Evolutionary conservation across 2,113 vertebrate species (phyloP), one percentile per base, ranked within the genome.

Genomic region (Ammospiza nelsoni): DNA sequence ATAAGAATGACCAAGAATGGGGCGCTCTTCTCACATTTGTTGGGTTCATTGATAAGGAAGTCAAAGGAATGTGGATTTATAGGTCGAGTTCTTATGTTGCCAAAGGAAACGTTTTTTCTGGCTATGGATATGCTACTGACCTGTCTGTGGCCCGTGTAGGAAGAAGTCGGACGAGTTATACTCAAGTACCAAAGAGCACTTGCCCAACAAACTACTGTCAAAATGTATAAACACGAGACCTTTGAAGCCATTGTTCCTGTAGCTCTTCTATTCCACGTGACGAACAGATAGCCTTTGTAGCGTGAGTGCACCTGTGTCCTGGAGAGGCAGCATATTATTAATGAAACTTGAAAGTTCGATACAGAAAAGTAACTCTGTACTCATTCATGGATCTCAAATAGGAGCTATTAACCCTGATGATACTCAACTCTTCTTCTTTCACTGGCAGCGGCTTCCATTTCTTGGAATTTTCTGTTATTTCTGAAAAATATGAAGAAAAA

Each of bases 191-290:
- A 99, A 75, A 99, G 98, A 94, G 99, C 99, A 0, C 99, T 99
- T 81, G 99, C 99, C 99, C 99, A 99, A 93, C 99, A 99, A 96
- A 99, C 98, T 65, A 99, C 99, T 39, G 99, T 99, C 98, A 99
- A 95, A 92, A 99, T 94, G 37, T 99, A 99, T 23, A 99, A 98
- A 95, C 99, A 99, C 77, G 99, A 99, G 84, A 99, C 99, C 96
- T 99, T 99, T 77, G 99, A 99, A 98, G 99, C 98, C 99, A 99
- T 99, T 98, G 98, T 99, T 98, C 97, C 96, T 97, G 96, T 96
- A 97, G 97, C 96, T 98, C 94, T 97, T 98, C 97, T 98, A 98
- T 96, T 97, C 93, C 91, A 84, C 87, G 84, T 95, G 94, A 17
- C 91, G 97, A 98, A 98, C 94, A 97, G 97, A 95, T 92, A 95